A percentile compares a stretch with the other conserved stretches of the same genome.
These are phyloP conservation scores for Anneissia japonica DNA, from an alignment of 35 echinoderm and acorn worm species.

Conservation along the genomic window DNA sequence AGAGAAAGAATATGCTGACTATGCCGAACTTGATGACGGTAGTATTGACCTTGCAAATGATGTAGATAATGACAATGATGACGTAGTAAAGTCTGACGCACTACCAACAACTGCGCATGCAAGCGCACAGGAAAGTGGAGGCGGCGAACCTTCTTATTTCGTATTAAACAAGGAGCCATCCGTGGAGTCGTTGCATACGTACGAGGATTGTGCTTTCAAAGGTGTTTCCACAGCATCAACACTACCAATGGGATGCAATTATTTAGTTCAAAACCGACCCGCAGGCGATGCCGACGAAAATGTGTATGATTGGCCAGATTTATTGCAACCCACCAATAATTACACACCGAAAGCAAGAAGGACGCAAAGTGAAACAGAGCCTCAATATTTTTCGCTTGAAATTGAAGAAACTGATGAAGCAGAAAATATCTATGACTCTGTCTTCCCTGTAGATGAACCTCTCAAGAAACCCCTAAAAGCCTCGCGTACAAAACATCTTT, in stretches of 20 bases:
- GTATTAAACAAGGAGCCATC: background rate
- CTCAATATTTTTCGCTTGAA: background rate
- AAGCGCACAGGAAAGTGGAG: background rate
- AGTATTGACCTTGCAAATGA: too few relatives aligned
- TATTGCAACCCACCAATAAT: background rate
- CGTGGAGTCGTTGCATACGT: background rate
- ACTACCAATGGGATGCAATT: background rate
- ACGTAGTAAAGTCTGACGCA: too few relatives aligned
- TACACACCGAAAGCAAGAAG: background rate
- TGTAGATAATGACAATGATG: too few relatives aligned
- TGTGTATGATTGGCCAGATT: background rate
- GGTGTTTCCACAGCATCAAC: background rate
- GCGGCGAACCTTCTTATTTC: background rate
- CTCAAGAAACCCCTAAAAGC: background rate
- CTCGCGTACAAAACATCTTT: background rate
- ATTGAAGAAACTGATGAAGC: background rate
- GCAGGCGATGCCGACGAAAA: background rate
- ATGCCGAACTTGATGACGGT: background rate
- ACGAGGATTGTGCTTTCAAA: background rate
- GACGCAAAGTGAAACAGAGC: background rate
- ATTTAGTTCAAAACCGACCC: background rate
- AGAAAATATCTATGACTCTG: background rate
- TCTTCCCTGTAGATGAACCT: background rate
- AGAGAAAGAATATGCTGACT: background rate
- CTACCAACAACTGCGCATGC: background rate